Conservation (phyloP, 2,888 invertebrate genomes). For the Agrochola lychnidis region DNA sequence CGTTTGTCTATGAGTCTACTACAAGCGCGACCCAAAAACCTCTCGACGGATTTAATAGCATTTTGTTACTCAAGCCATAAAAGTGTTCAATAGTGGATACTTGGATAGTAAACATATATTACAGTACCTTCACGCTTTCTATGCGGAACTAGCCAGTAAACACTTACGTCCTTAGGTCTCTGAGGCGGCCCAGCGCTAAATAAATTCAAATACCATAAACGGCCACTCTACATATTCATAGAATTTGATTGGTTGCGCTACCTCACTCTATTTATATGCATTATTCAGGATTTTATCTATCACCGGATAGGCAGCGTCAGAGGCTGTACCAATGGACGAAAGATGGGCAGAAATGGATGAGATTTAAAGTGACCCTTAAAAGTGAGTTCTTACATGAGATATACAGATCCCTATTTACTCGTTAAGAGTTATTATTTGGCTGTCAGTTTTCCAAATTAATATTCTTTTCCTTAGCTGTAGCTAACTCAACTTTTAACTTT, state of each 20-base stretch:
- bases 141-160: conserved; percentile 48
- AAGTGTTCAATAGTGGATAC: conserved; percentile 33
- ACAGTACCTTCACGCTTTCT: conserved; percentile 45
- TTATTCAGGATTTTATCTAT: conserved; percentile 62
- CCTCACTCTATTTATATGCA: conserved; percentile 58
- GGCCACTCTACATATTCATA: conserved; percentile 59
- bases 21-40: conserved; percentile 40
- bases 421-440: background rate
- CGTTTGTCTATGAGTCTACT: conserved; percentile 3
- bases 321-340: conserved; percentile 21
- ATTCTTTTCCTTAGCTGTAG: background rate
- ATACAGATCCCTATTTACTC: background rate
- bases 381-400: background rate
- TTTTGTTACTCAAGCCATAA: conserved; percentile 41
- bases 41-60: conserved; percentile 45
- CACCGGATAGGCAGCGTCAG: conserved; percentile 45
- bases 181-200: conserved; percentile 31
- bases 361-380: conserved; percentile 34
- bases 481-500: background rate
- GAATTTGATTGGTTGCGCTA: conserved; percentile 59
- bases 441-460: background rate
- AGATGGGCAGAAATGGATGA: conserved; percentile 33
- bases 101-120: conserved; percentile 34
- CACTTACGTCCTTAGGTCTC: conserved; percentile 26
- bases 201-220: conserved; percentile 58